Evolutionary conservation across 2,797 vertebrate species (phyloP), one percentile per base, ranked within the genome.

Genomic region (Hapalemur alaotrensis): DNA sequence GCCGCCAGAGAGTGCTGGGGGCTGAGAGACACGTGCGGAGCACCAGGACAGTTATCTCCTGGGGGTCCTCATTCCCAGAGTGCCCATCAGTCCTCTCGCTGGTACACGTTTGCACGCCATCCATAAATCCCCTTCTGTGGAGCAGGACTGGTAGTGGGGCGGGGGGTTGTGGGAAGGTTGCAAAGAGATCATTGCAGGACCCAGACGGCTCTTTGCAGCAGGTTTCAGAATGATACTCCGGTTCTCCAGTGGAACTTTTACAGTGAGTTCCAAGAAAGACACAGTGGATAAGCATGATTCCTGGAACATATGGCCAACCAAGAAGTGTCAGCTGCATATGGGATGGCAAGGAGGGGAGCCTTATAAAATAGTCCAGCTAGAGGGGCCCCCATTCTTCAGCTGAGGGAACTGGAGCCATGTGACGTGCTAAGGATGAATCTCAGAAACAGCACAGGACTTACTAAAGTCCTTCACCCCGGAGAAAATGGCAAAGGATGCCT

Each of bases 41-140:
- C 32, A 2, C 1, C 10, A 20, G 63, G 76, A 57, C 23, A 7
- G 25, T 1, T 32, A 46, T 32, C 61, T 82, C 61, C 57, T n/a
- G 41, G 20, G 80, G 13, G 10, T 32, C 43, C 57, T 59, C 65
- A 57, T 43, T 69, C 46, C 38, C 30, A 46, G 8, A 30, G 7
- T 5, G 5, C 4, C 5, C 23, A 0, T 41, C 0, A 0, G 5
- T 41, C 48, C 12, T 65, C 63, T 50, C 3, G 1, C 7, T 25
- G 75, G 52, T 30, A 63, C 11, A 0, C 7, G 59, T 32, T 30
- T 61, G 48, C 0, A 1, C 14, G 32, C 69, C 12, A 2, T 41
- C 52, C 38, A 5, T 8, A 35, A 7, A 4, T 32, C 23, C 73
- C 61, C 50, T 59, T 7, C 46, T 91, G 61, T 54, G 23, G n/a